These are phyloP conservation scores for Nixonia krombeini DNA, from an alignment of 1,140 invertebrate species.

Conservation along the genomic window DNA sequence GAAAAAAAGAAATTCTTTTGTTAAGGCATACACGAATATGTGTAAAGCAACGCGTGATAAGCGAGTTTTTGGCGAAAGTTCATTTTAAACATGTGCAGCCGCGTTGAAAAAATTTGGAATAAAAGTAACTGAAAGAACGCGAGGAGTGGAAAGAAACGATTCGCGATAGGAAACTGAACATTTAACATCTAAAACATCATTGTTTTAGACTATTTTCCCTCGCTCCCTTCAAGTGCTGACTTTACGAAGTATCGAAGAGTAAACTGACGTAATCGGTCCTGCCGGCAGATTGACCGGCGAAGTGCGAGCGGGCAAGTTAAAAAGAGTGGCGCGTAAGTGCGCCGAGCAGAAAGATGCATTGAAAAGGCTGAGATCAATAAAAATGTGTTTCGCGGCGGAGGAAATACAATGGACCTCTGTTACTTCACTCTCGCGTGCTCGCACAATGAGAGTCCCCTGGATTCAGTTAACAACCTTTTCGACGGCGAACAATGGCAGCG, in stretches of 20 bases:
- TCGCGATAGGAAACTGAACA: no score
- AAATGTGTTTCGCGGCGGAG: slow-evolving; percentile 28
- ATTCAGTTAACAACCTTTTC: slow-evolving; percentile 57
- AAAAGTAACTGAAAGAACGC: background rate
- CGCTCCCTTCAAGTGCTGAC: no score
- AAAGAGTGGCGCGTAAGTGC: slow-evolving; percentile 16
- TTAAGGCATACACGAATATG: no score
- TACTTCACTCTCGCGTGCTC: slow-evolving; percentile 37
- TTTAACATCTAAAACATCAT: no score
- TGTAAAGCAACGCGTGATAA: no score
- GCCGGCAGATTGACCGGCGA: slow-evolving; percentile 9
- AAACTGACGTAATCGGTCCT: background rate
- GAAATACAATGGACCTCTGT: slow-evolving; percentile 56
- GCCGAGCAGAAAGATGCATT: slow-evolving; percentile 26
- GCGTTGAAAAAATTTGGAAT: no score
- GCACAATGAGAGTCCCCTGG: slow-evolving; percentile 55
- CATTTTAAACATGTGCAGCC: no score
- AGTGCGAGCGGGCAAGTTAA: slow-evolving; percentile 1
- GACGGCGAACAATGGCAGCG: slow-evolving; percentile 42
- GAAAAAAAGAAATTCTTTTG: no score
- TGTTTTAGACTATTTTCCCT: no score
- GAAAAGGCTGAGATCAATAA: slow-evolving; percentile 36
- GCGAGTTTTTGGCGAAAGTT: no score
- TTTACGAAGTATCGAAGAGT: no score
- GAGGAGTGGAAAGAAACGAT: no score